Percentiles rank a stretch among this genome's conserved stretches.
phyloP scores from a whole-genome alignment of 2,797 vertebrate species.

The Petrocephalus sullivani region DNA sequence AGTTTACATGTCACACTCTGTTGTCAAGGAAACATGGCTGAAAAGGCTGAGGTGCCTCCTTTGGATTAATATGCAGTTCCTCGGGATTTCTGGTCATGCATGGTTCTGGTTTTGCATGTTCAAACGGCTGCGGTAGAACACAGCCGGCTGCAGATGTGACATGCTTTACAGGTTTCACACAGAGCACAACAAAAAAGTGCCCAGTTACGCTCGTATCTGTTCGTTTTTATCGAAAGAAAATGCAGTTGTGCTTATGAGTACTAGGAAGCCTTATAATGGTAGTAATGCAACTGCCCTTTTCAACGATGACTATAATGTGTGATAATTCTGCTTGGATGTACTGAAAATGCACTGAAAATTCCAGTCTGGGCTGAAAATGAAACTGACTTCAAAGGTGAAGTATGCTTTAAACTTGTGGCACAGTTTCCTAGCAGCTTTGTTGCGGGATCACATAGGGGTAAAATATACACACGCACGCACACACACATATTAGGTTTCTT shows the following conservation, averaged over 20 bases:
- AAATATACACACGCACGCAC: neutral
- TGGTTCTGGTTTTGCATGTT: conserved; percentile 21
- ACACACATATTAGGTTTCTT: neutral
- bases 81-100: conserved; percentile 28
- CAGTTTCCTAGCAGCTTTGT: neutral
- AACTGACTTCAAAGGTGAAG: neutral
- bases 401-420: neutral
- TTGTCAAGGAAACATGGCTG: conserved; percentile 61
- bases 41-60: conserved; percentile 40
- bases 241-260: neutral
- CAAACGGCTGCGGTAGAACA: neutral
- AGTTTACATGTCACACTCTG: conserved; percentile 56
- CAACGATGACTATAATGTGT: neutral
- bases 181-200: neutral
- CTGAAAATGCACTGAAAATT: neutral
- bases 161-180: neutral
- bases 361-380: neutral
- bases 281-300: neutral
- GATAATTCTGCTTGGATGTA: neutral
- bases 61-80: conserved; percentile 27
- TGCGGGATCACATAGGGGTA: neutral
- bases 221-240: neutral
- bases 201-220: neutral
- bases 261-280: neutral
- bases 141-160: neutral